Conservation (phyloP, 2,113 vertebrate genomes). For the Chaetops frenatus region DNA sequence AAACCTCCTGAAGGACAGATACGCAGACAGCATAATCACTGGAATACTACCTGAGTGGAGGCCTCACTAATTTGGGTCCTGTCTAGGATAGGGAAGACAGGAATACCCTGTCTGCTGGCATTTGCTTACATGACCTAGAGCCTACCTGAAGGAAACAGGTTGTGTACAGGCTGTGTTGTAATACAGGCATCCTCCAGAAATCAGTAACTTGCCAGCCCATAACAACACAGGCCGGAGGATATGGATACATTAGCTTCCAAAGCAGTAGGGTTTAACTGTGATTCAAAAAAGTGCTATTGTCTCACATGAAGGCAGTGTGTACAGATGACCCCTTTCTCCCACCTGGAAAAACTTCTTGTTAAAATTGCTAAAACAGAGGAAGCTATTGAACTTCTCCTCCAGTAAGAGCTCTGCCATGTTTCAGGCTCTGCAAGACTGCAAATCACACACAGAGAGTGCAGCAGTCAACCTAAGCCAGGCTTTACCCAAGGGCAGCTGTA, state of each 20-base stretch:
- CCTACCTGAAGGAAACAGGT: background rate
- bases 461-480: background rate
- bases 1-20: background rate
- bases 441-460: background rate
- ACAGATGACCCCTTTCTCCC: background rate
- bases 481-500: background rate
- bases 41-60: background rate
- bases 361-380: background rate
- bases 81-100: background rate
- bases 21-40: background rate
- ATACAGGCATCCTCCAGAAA: background rate
- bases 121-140: background rate
- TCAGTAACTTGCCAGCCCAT: background rate
- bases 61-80: background rate
- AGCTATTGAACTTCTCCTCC: background rate
- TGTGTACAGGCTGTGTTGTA: background rate
- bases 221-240: accelerated
- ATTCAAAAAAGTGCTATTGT: background rate
- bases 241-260: background rate
- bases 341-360: background rate
- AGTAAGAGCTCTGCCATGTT: background rate
- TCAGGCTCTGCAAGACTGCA: background rate
- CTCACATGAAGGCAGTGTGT: accelerated
- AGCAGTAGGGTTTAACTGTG: background rate
- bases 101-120: background rate